A percentile compares a stretch with the other conserved stretches of the same genome.
phyloP scores from a whole-genome alignment of 2,797 vertebrate genomes.

The Enteromius fasciolatus region DNA sequence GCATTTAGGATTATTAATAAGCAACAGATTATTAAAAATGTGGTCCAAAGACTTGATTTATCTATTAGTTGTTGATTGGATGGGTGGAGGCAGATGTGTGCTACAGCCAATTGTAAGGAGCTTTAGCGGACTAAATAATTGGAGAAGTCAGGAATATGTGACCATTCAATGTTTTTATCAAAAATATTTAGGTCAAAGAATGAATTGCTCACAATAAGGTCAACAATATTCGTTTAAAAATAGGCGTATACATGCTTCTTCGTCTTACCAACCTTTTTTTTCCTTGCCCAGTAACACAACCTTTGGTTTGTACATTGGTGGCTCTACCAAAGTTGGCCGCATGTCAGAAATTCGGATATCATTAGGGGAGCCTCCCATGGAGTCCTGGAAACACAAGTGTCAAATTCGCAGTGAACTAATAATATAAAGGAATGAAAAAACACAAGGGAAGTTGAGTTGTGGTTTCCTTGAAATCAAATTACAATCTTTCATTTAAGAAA shows the following conservation, averaged over 20 bases:
- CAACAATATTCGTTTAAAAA: background rate
- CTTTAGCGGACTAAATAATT: background rate
- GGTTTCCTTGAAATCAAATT: constrained; percentile 8
- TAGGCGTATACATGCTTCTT: background rate
- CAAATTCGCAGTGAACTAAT: constrained; percentile 28
- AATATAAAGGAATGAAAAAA: background rate
- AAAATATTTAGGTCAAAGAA: background rate
- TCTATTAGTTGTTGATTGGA: background rate
- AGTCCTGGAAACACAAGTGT: constrained; percentile 80
- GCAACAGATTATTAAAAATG: background rate
- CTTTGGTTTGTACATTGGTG: constrained; percentile 96
- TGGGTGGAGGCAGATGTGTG: background rate
- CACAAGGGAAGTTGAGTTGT: constrained; percentile 5
- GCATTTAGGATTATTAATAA: constrained; percentile 12
- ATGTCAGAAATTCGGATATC: constrained; percentile 98
- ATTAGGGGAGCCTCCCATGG: constrained; percentile 93
- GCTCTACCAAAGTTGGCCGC: constrained; percentile 95
- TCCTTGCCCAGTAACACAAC: constrained; percentile 97
- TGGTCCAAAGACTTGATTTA: background rate
- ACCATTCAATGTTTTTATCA: background rate
- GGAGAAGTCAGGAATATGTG: background rate
- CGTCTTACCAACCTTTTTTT: constrained; percentile 90
- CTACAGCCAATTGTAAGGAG: background rate
- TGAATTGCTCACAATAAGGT: background rate
- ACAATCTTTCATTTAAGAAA: background rate